Evolutionary conservation across 2,113 vertebrate species (phyloP).

Genomic region (Ivindomyrus marchei): DNA sequence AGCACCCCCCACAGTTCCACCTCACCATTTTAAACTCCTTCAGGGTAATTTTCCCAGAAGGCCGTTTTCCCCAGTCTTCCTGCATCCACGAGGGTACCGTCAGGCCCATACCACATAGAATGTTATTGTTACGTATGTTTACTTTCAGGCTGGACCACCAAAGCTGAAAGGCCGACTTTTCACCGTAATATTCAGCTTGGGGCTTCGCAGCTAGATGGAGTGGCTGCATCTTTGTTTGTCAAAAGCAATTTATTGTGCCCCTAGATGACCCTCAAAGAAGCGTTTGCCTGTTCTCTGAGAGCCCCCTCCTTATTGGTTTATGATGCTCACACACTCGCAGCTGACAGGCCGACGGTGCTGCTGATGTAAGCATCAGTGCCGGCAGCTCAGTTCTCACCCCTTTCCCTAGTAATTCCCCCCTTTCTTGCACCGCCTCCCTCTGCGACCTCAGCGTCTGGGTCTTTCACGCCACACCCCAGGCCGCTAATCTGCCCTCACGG

Average conservation of each 20-base stretch:
- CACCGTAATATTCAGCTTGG: not conserved
- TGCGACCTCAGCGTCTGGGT: not conserved
- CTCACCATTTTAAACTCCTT: conserved; percentile 16
- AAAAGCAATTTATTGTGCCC: not conserved
- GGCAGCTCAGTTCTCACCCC: not conserved
- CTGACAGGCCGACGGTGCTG: not conserved
- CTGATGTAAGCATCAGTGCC: not conserved
- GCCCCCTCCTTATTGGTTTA: not conserved
- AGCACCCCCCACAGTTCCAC: conserved; percentile 34
- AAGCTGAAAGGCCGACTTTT: not conserved
- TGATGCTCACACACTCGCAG: not conserved
- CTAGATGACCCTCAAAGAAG: not conserved
- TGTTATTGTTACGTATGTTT: not conserved
- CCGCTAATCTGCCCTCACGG: not conserved
- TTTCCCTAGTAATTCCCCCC: not conserved
- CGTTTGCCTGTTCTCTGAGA: not conserved
- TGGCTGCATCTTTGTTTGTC: not conserved
- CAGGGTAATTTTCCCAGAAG: not conserved
- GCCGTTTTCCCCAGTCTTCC: not conserved
- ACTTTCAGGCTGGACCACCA: not conserved
- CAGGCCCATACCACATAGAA: not conserved
- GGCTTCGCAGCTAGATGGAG: not conserved
- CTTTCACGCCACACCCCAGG: not conserved
- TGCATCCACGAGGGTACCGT: not conserved
- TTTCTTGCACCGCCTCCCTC: not conserved